Evolutionary conservation across 2,888 invertebrate genomes (phyloP).

Genomic region (Arge pagana): DNA sequence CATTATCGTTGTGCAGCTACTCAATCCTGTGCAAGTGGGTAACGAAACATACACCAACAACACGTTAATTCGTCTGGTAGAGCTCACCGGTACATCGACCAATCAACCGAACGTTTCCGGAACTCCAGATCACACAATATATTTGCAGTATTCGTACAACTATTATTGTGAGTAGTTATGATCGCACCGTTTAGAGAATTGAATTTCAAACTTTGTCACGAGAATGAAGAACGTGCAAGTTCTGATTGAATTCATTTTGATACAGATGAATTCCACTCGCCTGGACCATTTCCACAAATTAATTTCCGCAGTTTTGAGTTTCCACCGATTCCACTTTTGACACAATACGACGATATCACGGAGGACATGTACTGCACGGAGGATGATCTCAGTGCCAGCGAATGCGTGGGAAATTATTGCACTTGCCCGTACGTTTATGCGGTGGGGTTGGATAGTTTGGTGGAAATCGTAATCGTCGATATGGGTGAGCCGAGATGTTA

Average conservation of each 20-base stretch:
- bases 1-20: conserved; percentile 37
- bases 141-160: conserved; percentile 39
- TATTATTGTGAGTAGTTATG: conserved; percentile 34
- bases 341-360: conserved; percentile 50
- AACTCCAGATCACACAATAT: conserved; percentile 38
- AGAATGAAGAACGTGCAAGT: background rate
- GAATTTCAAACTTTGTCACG: background rate
- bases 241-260: background rate
- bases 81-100: conserved; percentile 34
- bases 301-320: conserved; percentile 54
- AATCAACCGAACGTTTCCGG: conserved; percentile 27
- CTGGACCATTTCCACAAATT: conserved; percentile 53
- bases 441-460: conserved; percentile 44
- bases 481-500: conserved; percentile 46
- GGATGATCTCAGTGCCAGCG: conserved; percentile 31
- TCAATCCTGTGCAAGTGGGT: conserved; percentile 40
- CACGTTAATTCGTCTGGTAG: conserved; percentile 34
- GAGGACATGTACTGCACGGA: conserved; percentile 43
- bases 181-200: background rate
- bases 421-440: conserved; percentile 52
- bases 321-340: conserved; percentile 55
- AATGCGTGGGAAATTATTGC: conserved; percentile 52
- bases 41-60: conserved; percentile 35
- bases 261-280: conserved; percentile 32
- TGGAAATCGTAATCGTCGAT: conserved; percentile 57